phyloP scores from a whole-genome alignment of 2,888 invertebrate genomes.

The Atrina japonica region DNA sequence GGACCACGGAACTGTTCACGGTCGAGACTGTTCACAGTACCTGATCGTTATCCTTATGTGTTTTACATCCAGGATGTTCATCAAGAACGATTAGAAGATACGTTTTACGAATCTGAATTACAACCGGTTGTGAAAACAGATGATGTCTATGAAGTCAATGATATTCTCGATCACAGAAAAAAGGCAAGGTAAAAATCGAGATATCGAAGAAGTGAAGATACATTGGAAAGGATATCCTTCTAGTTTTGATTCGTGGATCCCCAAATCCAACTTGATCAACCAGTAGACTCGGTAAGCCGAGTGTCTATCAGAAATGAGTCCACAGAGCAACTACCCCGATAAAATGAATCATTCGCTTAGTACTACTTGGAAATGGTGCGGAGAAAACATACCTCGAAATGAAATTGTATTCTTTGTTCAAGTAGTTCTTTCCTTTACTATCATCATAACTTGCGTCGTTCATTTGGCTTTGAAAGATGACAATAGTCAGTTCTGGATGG shows the following conservation, averaged over 20 bases:
- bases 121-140: constrained; percentile 34
- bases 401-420: constrained; percentile 13
- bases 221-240: constrained; percentile 35
- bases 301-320: neutral
- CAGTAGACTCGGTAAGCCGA: no score
- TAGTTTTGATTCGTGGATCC: constrained; percentile 34
- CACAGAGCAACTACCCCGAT: no score
- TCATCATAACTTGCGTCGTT: neutral
- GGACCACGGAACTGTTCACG: constrained; percentile 47
- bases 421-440: no score
- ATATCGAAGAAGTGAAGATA: constrained; percentile 21
- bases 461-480: no score
- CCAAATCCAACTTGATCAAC: neutral
- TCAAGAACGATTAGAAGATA: constrained; percentile 30
- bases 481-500: neutral
- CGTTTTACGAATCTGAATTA: constrained; percentile 35
- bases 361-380: neutral
- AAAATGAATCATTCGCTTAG: neutral
- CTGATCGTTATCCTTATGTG: constrained; percentile 12
- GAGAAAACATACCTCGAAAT: constrained; percentile 2
- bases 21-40: constrained; percentile 27
- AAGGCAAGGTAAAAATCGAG: neutral
- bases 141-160: constrained; percentile 31
- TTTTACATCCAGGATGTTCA: constrained; percentile 37
- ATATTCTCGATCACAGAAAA: constrained; percentile 32